Evolutionary conservation across 2,888 invertebrate species (phyloP), one percentile per base, ranked within the genome.

Genomic region (Lingula anatina): DNA sequence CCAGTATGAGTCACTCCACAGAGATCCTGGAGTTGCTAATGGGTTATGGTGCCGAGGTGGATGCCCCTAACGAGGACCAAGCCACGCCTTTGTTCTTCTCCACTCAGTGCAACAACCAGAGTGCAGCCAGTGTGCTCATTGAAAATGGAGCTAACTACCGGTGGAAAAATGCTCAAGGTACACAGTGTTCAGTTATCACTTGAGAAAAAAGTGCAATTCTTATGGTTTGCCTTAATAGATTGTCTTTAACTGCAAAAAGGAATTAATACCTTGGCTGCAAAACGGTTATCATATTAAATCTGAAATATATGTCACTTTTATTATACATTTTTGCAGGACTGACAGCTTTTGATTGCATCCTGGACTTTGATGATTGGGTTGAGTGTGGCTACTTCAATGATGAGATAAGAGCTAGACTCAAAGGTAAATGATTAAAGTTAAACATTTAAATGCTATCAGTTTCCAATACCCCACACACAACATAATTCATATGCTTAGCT

Each of bases 281-380:
- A 38, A 38, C 25, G 9, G 25, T n/a, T n/a, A n/a, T n/a, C n/a
- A 35, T 9, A 9, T n/a, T 35, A n/a, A 35, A 35, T 35, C 35
- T 35, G 35, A 20, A 44, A 15, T 25, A 7, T 26, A n/a, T 9
- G 27, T 38, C 31, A 31, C 15, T 31, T 31, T 31, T 31, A 15
- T 31, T 31, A n/a, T n/a, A n/a, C n/a, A n/a, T 20, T 36, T 39
- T 36, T 54, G 3, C 44, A 71, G 72, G 72, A 47, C 55, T 67
- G 46, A 70, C 71, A 37, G 71, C 73, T 3, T 73, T 75, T 56
- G 75, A 75, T 53, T 64, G 64, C 53, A 70, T 75, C 23, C 52
- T 65, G 31, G 75, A 75, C 53, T 73, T 69, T 59, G 72, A 75
- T 28, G 75, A 75, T 44, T 75, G 75, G 75, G 68, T 73, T 40